Percentiles rank a stretch among this genome's conserved stretches.
Evolutionary conservation across 2,797 vertebrate genomes (phyloP).

Genomic region (Clarias fuscus): DNA sequence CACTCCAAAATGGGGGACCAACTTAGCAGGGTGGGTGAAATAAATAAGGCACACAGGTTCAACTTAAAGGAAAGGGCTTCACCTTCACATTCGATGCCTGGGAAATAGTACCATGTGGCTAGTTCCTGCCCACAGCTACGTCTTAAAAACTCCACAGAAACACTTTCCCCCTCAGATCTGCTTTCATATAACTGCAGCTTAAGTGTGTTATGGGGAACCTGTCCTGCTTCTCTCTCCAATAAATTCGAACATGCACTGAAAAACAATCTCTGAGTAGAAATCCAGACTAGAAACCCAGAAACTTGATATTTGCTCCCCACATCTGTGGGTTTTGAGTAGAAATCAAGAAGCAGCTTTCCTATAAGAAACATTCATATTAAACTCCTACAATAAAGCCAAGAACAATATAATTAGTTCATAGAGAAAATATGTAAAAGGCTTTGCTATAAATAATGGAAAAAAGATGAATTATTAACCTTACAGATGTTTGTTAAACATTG

Average conservation of each 20-base stretch:
- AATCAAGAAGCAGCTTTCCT: constrained; percentile 13
- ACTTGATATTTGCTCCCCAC: constrained; percentile 4
- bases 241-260: constrained; percentile 1
- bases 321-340: constrained; percentile 19
- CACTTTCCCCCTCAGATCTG: constrained; percentile 1
- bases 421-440: constrained; percentile 23
- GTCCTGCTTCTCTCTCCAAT: constrained; percentile 1
- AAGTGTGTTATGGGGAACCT: constrained; percentile 21
- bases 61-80: background rate
- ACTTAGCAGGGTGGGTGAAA: constrained; percentile 19
- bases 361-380: background rate
- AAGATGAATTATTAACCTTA: constrained; percentile 13
- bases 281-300: constrained; percentile 23
- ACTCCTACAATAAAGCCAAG: background rate
- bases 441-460: background rate
- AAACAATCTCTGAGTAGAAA: constrained; percentile 28
- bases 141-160: background rate
- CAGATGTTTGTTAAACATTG: constrained; percentile 15
- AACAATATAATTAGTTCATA: constrained; percentile 31
- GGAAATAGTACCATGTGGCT: constrained; percentile 16
- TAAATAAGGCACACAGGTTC: constrained; percentile 12
- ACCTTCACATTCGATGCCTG: constrained; percentile 18
- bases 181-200: constrained; percentile 39
- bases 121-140: constrained; percentile 13
- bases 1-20: constrained; percentile 2